Percentiles rank a stretch among this genome's conserved stretches.
Evolutionary conservation across 2,797 vertebrate genomes (phyloP).

Genomic region (Muscicapa comitata): DNA sequence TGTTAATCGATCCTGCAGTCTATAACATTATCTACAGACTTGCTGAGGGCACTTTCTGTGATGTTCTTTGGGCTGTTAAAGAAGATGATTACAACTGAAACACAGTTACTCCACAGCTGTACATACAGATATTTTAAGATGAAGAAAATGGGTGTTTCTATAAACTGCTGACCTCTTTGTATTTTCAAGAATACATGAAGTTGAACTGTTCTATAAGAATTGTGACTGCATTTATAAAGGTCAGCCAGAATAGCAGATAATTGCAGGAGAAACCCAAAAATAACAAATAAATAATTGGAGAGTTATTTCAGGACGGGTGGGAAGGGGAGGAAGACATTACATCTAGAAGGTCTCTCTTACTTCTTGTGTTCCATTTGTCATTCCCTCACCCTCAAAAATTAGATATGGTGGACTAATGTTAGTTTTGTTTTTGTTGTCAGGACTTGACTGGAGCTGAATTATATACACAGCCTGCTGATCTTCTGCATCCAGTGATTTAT

Average conservation of each 20-base stretch:
- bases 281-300: not conserved
- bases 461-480: slow-evolving; percentile 77
- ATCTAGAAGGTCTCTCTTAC: not conserved
- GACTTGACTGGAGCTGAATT: slow-evolving; percentile 88
- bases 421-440: slow-evolving; percentile 67
- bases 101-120: not conserved
- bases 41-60: not conserved
- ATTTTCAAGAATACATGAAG: not conserved
- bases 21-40: not conserved
- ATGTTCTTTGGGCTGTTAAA: not conserved
- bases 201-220: not conserved
- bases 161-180: not conserved
- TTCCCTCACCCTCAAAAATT: not conserved
- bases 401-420: not conserved
- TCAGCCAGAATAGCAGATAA: not conserved
- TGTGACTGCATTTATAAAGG: not conserved
- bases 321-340: not conserved
- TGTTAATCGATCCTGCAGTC: not conserved
- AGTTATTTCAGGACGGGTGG: rapidly evolving
- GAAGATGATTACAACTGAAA: not conserved
- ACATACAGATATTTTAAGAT: not conserved
- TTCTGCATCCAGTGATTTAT: slow-evolving; percentile 93
- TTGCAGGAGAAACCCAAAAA: not conserved
- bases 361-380: not conserved
- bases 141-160: not conserved